Base-by-base conservation (phyloP, 2,113 vertebrate genomes). In the Sphaerodactylus townsendi region DNA sequence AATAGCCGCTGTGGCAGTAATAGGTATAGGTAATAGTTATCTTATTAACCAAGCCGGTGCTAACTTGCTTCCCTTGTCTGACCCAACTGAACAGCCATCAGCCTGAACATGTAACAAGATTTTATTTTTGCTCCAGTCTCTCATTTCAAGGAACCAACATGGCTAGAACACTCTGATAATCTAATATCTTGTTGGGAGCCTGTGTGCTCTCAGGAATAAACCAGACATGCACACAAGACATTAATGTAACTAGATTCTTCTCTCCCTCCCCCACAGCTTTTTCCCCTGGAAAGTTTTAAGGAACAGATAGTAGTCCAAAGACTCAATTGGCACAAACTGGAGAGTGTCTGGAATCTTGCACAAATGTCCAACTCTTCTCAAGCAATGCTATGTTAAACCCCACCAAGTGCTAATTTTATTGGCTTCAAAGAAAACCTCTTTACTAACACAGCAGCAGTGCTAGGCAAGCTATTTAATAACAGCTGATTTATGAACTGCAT, bases 381-480 rank as follows among this genome's bases (percentile, higher is more conserved):
- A n/a, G 41, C 4, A 72, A 53, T 70, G 25, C 10, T 83, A 64
- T 75, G 28, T 19, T 68, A 79, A 79, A 15, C 77, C 48, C 62
- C 19, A 33, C 33, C 65, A 46, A 88, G 10, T 62, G 39, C 19
- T 76, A 50, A 81, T 77, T 80, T 79, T 64, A 70, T 10, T 82
- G 37, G 62, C 30, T 75, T 76, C 37, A 70, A 80, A 85, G 48
- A 82, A 84, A 83, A 85, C 41, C 84, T 48, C 77, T 77, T 83
- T 78, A 80, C 46, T 83, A 79, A 86, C 0, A 0, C 59, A 88
- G 46, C 82, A 89, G 64, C 65, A 90, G 77, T 3, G 2, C 30
- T 72, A 82, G 14, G 72, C 65, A 84, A 77, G 72, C 69, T 85
- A 70, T 85, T 92, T 86, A 92, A 84, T 78, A 64, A 82, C 23